Evolutionary conservation across 2,113 vertebrate genomes (phyloP).

Genomic region (Serinus canaria): DNA sequence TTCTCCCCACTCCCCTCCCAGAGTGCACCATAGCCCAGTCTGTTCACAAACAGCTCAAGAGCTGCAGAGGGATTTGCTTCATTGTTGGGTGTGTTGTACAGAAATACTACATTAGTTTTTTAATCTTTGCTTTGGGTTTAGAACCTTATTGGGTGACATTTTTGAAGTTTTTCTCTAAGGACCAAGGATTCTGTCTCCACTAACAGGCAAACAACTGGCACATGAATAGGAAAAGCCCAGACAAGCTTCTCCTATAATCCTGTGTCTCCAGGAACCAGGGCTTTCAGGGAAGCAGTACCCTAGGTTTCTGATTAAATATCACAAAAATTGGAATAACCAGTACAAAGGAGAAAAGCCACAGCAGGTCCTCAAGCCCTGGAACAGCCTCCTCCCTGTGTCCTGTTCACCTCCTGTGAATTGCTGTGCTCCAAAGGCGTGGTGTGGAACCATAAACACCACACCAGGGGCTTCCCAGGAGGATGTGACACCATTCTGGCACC

Average conservation of each 20-base stretch:
- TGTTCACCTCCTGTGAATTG: accelerated
- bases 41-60: not conserved
- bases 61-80: not conserved
- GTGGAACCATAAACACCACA: not conserved
- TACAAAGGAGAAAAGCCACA: not conserved
- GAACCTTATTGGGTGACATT: not conserved
- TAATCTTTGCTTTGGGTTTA: not conserved
- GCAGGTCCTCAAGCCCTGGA: not conserved
- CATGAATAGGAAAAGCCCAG: not conserved
- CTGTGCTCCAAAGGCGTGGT: not conserved
- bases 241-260: not conserved
- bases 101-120: not conserved
- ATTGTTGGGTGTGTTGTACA: not conserved
- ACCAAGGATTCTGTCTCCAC: not conserved
- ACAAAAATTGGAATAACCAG: not conserved
- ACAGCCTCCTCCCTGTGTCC: not conserved
- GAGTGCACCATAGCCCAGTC: not conserved
- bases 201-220: not conserved
- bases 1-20: not conserved
- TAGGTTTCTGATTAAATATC: not conserved
- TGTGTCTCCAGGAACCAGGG: not conserved
- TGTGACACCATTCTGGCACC: not conserved
- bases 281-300: not conserved
- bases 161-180: not conserved
- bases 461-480: not conserved